Base-by-base conservation (phyloP, 1,140 invertebrate species). In the Drosophila erecta region DNA sequence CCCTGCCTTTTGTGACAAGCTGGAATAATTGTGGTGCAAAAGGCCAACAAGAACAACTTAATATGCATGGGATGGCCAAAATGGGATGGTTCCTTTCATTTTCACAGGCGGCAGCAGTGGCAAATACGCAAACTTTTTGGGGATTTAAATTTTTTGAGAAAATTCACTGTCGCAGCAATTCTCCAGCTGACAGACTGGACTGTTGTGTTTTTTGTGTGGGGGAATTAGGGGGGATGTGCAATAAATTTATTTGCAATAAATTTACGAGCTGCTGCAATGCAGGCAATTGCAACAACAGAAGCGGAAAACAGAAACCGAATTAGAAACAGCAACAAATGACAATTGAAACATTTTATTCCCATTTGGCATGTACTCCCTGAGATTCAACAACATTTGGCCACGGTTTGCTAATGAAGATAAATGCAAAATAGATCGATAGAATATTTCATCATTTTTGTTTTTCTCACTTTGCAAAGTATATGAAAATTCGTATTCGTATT, bases 181-280 rank as follows among this genome's bases (percentile, higher is more conserved):
- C 30, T 38, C 47, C 46, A 55, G 54, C 60, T 44, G 57, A 58
- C 66, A 69, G 56, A 77, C 76, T 38, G 15, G 22, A 2, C 20
- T 12, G 5, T 22, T 30, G 22, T 40, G 24, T 55, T 24, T 10
- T 20, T 27, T 8, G n/a, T n/a, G n/a, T n/a, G 27, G 24, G 27
- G n/a, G n/a, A 8, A 11, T 17, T 33, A 4, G 10, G 14, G 12
- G 2, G 10, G n/a, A 17, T 77, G 49, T 81, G 81, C 81, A 62
- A 87, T 87, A 85, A 85, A 85, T 85, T 85, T 87, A 85, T 85
- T 73, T 80, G 76, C 84, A 79, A 85, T 78, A 85, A 85, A 85
- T 85, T 85, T 85, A 85, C 83, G 83, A 85, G 83, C 81, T 85
- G 64, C 81, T 85, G 81, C 81, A 85, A 62, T 85, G 83, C 78